phyloP scores from a whole-genome alignment of 2,797 vertebrate genomes.

The Peromyscus nudipes region DNA sequence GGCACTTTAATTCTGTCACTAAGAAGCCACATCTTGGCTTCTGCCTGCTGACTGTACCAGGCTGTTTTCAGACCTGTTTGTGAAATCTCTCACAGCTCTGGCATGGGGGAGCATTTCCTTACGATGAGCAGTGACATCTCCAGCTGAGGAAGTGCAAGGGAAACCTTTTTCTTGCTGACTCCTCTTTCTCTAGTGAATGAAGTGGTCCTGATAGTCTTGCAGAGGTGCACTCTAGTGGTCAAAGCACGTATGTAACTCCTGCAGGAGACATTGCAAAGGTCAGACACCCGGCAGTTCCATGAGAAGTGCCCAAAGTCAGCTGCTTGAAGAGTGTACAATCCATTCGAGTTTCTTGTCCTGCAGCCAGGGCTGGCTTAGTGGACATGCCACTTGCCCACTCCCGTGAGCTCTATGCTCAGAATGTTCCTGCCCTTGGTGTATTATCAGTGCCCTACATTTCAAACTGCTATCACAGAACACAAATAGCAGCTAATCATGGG shows the following conservation, averaged over 20 bases:
- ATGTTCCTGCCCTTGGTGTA: background rate
- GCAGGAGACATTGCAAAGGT: conserved; percentile 20
- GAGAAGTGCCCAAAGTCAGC: background rate
- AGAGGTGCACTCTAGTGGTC: background rate
- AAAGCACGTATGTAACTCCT: background rate
- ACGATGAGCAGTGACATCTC: conserved; percentile 76
- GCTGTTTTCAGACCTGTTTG: conserved; percentile 1
- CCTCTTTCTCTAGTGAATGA: conserved; percentile 51
- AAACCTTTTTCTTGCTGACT: conserved; percentile 77
- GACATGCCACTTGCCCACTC: rapidly evolving
- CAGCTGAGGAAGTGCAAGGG: conserved; percentile 31
- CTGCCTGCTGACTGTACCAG: background rate
- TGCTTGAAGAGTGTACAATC: background rate
- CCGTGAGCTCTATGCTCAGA: background rate
- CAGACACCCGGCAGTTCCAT: background rate
- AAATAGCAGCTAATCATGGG: background rate
- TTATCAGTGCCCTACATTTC: background rate
- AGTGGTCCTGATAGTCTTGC: conserved; percentile 17
- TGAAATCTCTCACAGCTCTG: conserved; percentile 10
- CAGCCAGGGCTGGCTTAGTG: background rate
- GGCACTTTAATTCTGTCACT: background rate
- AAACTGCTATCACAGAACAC: background rate
- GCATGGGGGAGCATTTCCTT: conserved; percentile 34
- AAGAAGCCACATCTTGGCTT: background rate
- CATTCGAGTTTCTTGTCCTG: background rate